Base-by-base conservation (phyloP, 2,888 invertebrate genomes). In the Sceliomorpha sp. region DNA sequence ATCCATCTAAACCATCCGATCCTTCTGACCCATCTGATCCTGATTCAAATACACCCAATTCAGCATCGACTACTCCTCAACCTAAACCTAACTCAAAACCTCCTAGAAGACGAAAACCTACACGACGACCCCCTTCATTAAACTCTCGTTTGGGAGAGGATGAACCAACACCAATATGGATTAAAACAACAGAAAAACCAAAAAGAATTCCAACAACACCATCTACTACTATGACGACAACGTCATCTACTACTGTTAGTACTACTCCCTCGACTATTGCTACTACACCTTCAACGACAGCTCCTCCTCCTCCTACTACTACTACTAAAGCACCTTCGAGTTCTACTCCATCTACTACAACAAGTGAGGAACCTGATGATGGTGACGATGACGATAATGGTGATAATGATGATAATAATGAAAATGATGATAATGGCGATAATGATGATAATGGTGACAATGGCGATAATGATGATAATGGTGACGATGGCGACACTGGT, bases 141-240 rank as follows among this genome's bases (percentile, higher is more conserved):
- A 53, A 12, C 31, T 17, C 56, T 36, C 31, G 44, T 1, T 5
- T 26, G 12, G 40, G 7, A 14, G 14, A 39, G 0, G 15, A 31
- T 5, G 68, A 69, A 32, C 40, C 20, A 14, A 69, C 69, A 2
- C 69, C 69, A 24, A 69, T 69, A 27, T 69, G 69, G 69, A 69
- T 69, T 39, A 69, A 69, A 53, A 69, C 69, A 4, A 69, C 69
- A 15, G 58, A 56, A 40, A 62, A 42, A 62, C 9, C 20, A 2
- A 20, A 20, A 20, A 20, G 5, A 5, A 20, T 20, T 20, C 20
- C 20, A 20, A 20, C 20, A 20, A 20, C 20, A 20, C 20, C 5
- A 20, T n/a, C 20, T 4, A 55, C 55, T n/a, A 47, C 66, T 7
- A 37, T 13, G 45, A 45, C 45, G 47, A 17, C 50, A 14, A 36